Evolutionary conservation across 1,140 invertebrate genomes (phyloP).

Genomic region (Leptestheria dahalacensis): DNA sequence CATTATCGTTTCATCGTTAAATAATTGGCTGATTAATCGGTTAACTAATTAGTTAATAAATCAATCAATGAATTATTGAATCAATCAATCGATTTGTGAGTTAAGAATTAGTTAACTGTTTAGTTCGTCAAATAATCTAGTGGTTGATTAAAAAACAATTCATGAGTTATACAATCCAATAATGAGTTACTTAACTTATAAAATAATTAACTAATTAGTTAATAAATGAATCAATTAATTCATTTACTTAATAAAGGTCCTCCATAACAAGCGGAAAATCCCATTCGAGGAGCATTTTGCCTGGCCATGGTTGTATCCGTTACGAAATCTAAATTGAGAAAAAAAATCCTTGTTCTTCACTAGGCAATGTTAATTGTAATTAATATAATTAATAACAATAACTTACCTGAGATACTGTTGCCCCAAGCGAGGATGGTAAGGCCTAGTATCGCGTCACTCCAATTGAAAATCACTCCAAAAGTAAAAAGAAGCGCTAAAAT

Average conservation of each 20-base stretch:
- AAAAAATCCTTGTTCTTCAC: background rate
- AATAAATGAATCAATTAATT: background rate
- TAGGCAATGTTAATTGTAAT: background rate
- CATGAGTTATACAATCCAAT: too few species aligned
- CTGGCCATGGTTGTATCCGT: constrained; percentile 45
- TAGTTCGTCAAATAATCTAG: too few species aligned
- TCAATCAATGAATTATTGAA: background rate
- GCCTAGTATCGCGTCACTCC: constrained; percentile 47
- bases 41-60: background rate
- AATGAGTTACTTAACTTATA: background rate
- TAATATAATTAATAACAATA: constrained; percentile 2
- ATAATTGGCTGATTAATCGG: background rate
- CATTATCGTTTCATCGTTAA: too few species aligned
- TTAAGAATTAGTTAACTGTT: too few species aligned
- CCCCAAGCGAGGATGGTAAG: constrained; percentile 54
- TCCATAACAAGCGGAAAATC: constrained; percentile 51
- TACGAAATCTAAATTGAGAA: constrained; percentile 40
- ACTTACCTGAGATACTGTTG: constrained; percentile 48
- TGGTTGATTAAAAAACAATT: too few species aligned
- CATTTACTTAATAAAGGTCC: constrained; percentile 48
- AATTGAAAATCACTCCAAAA: constrained; percentile 40
- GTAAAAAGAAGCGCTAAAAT: constrained; percentile 44
- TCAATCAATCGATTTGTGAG: too few species aligned
- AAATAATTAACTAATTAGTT: background rate
- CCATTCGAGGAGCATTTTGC: constrained; percentile 48